Evolutionary conservation across 2,888 invertebrate species (phyloP), one percentile per base, ranked within the genome.

Genomic region (Linnaemya tessellans): DNA sequence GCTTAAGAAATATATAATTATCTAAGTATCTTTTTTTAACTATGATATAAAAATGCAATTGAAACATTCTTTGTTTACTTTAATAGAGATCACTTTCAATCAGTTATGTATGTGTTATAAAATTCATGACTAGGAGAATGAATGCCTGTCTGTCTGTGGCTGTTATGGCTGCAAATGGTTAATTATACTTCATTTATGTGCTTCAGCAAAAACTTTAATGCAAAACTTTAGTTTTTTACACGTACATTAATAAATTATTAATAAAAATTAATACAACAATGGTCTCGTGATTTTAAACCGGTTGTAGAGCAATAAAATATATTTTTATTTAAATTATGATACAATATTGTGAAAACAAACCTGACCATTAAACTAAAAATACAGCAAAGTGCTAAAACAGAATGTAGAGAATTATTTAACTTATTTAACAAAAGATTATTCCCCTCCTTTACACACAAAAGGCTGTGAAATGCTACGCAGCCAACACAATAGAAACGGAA

Each of bases 251-350:
- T 51, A 60, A 73, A 60, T 51, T 46, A 49, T 60, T 60, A 51
- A 25, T 41, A 60, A 41, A 38, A 41, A 22, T 25, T 13, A 38
- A 20, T 46, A 18, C 13, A 22, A 35, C 2, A 71, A 62, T 22
- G 18, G 25, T 46, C 9, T 71, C 11, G 35, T 18, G 11, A 15
- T 54, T n/a, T 22, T n/a, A 74, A 68, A 68, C 80, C 22, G 68
- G 74, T 81, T 75, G 8, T 38, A 49, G 20, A 51, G 70, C 35
- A 30, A 10, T 73, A 18, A 70, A 49, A 38, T 64, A 64, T 51
- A 20, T 46, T 11, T 60, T 67, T 68, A 67, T 67, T 51, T 25
- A n/a, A 68, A 73, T 65, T 73, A 46, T 46, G 35, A 68, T 30
- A 30, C n/a, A 54, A 75, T 13, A 30, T 43, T 54, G 41, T 15